Base-by-base conservation (phyloP, 2,888 invertebrate genomes). In the Cryptocephalus primarius region DNA sequence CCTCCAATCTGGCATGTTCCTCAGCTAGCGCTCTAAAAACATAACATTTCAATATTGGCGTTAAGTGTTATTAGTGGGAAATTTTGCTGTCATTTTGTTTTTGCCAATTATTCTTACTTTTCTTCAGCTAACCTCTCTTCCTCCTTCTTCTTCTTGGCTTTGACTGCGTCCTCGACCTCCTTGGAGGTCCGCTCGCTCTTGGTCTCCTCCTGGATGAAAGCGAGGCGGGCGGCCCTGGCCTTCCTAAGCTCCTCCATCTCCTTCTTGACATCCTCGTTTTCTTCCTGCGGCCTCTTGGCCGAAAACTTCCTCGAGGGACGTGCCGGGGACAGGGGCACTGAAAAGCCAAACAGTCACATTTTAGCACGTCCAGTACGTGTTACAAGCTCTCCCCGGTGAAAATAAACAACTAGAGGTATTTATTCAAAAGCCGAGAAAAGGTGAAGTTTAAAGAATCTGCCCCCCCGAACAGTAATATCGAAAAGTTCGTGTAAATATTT, bases 221-320 rank as follows among this genome's bases (percentile, higher is more conserved):
- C 80, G 52, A 74, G 70, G 11, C 82, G 75, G 3, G 79, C 77
- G 4, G 79, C 80, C 62, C 80, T 77, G 44, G 78, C 74, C 42
- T 79, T 80, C 59, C 79, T 79, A 51, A 79, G 66, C 59, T 82
- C 79, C 50, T 73, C 62, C 48, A 68, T 61, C 54, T 67, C 68
- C 48, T 66, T 61, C 8, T 54, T 53, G 8, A 57, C 52, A 11
- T 9, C 13, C 10, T 55, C 53, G 31, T 55, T 60, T 40, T 60
- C 59, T 13, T 76, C 77, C 59, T 80, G 67, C 59, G 73, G 69
- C 50, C 73, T 53, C 9, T 56, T 49, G 2, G 55, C 73, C 66
- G 79, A 77, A 71, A 84, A 84, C 68, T 78, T 80, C 66, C 83
- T 76, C 63, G 81, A 77, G 60, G 83, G 80, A 63, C 83, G 79